phyloP scores from a whole-genome alignment of 2,113 vertebrate species.

The Pachycephala philippinensis region DNA sequence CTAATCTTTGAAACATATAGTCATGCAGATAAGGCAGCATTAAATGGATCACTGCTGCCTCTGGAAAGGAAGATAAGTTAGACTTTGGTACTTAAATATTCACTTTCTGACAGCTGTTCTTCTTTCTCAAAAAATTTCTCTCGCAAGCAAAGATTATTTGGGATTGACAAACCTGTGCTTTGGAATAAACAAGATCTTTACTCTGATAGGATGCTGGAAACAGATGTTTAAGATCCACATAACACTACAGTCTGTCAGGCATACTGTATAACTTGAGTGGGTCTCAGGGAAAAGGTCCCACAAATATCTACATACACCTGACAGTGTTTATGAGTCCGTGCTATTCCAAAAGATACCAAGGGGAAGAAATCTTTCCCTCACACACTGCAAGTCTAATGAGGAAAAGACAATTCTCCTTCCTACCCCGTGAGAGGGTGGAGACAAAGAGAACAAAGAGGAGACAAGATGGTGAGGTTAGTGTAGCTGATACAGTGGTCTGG shows the following conservation, averaged over 20 bases:
- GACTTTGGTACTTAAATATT: not conserved
- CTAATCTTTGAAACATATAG: not conserved
- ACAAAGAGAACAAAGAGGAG: not conserved
- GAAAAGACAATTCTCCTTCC: not conserved
- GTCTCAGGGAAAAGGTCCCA: not conserved
- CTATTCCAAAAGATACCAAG: not conserved
- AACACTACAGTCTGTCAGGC: not conserved
- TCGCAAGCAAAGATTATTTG: not conserved
- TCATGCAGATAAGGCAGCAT: not conserved
- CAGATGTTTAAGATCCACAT: not conserved
- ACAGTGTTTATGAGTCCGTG: not conserved
- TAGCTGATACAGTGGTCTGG: not conserved
- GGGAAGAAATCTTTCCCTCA: not conserved
- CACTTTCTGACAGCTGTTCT: not conserved
- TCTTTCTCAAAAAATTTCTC: not conserved
- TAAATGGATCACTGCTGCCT: slow-evolving; percentile 22
- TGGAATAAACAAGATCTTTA: slow-evolving; percentile 22
- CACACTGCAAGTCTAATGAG: not conserved
- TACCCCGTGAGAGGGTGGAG: not conserved
- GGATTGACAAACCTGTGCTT: not conserved
- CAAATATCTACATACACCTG: not conserved
- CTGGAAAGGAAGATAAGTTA: slow-evolving; percentile 29
- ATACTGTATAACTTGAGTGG: not conserved
- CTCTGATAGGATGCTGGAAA: not conserved
- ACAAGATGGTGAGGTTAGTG: not conserved